Evolutionary conservation across 2,888 invertebrate species (phyloP), one percentile per base, ranked within the genome.

Genomic region (Entomobrya proxima): DNA sequence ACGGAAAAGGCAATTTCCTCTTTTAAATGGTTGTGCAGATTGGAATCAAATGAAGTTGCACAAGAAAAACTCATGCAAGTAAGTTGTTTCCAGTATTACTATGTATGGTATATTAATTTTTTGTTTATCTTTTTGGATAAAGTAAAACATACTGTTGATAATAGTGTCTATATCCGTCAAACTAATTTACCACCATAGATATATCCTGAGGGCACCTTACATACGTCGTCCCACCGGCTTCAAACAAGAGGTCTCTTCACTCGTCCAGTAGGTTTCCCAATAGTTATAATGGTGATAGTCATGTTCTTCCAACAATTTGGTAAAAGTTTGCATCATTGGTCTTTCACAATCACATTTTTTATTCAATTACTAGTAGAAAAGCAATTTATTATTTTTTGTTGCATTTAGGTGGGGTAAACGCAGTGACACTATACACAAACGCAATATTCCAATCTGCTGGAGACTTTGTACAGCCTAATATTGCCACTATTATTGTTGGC

Each of bases 271-370:
- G 93, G 94, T 50, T 94, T 93, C 91, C 96, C 97, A 0, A 92
- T 97, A 78, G 91, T 95, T 75, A 95, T 96, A 72, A 95, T 95
- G 2, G 93, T 96, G 35, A 94, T 95, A 18, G 94, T 96, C 86
- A 96, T 98, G 95, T 94, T 96, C 91, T 96, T 96, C 92, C 96
- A 96, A 91, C 96, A 97, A 91, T 93, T 96, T 91, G 95, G 85
- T 86, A 55, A 74, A 15, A 9, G 13, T 21, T 24, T 13, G 47
- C n/a, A n/a, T n/a, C n/a, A n/a, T n/a, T n/a, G n/a, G n/a, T n/a
- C n/a, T n/a, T n/a, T n/a, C n/a, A n/a, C n/a, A n/a, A n/a, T n/a
- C n/a, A n/a, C n/a, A n/a, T n/a, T n/a, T n/a, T n/a, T n/a, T n/a
- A n/a, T n/a, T n/a, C n/a, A n/a, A n/a, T n/a, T n/a, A n/a, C n/a